Evolutionary conservation across 2,113 vertebrate genomes (phyloP), one percentile per base, ranked within the genome.

Genomic region (Macquaria australasica): DNA sequence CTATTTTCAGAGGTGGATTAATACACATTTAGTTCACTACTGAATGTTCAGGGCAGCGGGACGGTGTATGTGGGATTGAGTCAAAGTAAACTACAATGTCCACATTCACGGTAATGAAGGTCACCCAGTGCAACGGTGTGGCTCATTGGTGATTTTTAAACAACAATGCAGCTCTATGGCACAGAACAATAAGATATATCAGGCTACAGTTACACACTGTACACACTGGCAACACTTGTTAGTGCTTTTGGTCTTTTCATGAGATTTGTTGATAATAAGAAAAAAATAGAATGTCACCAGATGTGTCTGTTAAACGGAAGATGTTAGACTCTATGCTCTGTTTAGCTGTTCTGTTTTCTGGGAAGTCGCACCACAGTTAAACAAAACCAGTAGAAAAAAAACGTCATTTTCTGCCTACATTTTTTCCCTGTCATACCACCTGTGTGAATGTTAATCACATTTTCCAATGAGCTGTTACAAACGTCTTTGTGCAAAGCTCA

Each of bases 391-490:
- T 50, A 25, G 16, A 64, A 69, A 77, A 45, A 75, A 45, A 18
- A 43, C 9, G 5, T 4, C 1, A 18, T 21, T 67, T 66, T 76
- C 55, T 60, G 18, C 25, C 11, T 3, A 5, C 3, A 11, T 23
- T 48, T 20, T 28, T 62, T 10, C 10, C 10, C 72, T 25, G 77
- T 75, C 37, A 58, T 67, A 79, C 79, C 82, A 63, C 70, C 77
- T 67, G 77, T 58, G 53, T 37, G 7, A 77, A 53, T 48, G 50
- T 55, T 79, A 31, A 43, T 77, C 15, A 76, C 28, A 39, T 62
- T 62, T 76, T 58, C 78, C 56, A 28, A 34, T 41, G 41, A 78
- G 69, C 56, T 81, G 73, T 69, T 64, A 43, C 53, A 58, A 21
- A 83, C 28, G 1, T 62, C 74, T 73, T 51, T 16, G 51, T 31